A percentile compares a stretch with the other conserved stretches of the same genome.
These are phyloP conservation scores for Mormyrus hasselquistii DNA, from an alignment of 2,797 vertebrate genomes.

Conservation along the genomic window DNA sequence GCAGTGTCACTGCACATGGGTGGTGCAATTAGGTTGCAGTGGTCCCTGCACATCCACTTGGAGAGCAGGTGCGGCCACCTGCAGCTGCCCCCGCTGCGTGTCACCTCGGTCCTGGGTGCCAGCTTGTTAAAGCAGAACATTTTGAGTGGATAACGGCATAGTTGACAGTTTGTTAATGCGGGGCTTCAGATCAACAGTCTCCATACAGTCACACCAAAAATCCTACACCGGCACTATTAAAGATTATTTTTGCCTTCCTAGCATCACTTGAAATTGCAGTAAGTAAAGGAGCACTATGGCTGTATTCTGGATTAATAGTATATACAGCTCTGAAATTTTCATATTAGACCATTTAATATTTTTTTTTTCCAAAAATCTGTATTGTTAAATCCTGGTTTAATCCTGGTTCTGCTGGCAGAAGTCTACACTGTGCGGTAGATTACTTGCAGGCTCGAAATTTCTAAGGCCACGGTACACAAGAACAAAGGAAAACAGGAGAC, in stretches of 20 bases:
- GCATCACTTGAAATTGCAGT: background rate
- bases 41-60: background rate
- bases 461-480: background rate
- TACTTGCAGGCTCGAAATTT: background rate
- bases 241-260: background rate
- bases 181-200: background rate
- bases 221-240: background rate
- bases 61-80: background rate
- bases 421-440: background rate
- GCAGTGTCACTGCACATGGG: background rate
- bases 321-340: background rate
- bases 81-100: background rate
- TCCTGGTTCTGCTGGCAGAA: background rate
- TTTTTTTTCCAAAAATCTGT: background rate
- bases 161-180: background rate
- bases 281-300: background rate
- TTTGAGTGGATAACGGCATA: background rate
- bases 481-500: background rate
- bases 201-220: background rate
- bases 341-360: background rate
- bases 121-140: background rate
- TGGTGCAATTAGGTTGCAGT: background rate
- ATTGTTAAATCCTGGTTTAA: background rate
- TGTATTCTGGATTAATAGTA: background rate
- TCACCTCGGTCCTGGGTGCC: background rate